Evolutionary conservation across 1,140 invertebrate genomes (phyloP).

Genomic region (Druon quercuslanigerum): DNA sequence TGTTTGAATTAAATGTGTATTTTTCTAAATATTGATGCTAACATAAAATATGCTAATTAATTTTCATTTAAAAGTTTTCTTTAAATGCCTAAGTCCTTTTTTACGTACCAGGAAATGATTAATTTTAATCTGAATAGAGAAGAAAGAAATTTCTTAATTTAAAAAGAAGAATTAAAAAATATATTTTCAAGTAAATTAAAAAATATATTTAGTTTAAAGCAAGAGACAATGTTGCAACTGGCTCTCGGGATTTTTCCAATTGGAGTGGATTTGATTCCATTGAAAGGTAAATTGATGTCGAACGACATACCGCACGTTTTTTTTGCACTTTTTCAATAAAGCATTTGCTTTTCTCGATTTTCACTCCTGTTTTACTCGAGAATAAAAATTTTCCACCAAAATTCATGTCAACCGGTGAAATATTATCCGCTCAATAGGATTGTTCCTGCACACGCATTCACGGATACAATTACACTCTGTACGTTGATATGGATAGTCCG

Average conservation of each 20-base stretch:
- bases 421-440: slow-evolving; percentile 11
- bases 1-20: too few relatives aligned
- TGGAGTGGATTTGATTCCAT: slow-evolving; percentile 3
- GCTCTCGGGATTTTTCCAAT: not conserved
- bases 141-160: too few relatives aligned
- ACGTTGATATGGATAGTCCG: not conserved
- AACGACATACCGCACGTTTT: not conserved
- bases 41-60: too few relatives aligned
- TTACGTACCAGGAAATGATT: too few relatives aligned
- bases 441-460: not conserved
- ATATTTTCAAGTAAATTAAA: not conserved
- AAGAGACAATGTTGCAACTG: not conserved
- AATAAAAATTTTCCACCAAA: slow-evolving; percentile 12
- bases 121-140: too few relatives aligned
- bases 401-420: slow-evolving; percentile 7
- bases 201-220: not conserved
- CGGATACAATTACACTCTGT: not conserved
- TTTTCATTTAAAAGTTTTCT: too few relatives aligned
- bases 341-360: not conserved
- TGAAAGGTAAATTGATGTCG: not conserved
- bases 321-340: not conserved
- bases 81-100: too few relatives aligned
- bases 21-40: too few relatives aligned
- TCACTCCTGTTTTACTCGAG: not conserved
- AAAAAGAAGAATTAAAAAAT: not conserved